These are phyloP conservation scores for Philopedon plagiatum DNA, from an alignment of 2,888 invertebrate species.

Conservation along the genomic window DNA sequence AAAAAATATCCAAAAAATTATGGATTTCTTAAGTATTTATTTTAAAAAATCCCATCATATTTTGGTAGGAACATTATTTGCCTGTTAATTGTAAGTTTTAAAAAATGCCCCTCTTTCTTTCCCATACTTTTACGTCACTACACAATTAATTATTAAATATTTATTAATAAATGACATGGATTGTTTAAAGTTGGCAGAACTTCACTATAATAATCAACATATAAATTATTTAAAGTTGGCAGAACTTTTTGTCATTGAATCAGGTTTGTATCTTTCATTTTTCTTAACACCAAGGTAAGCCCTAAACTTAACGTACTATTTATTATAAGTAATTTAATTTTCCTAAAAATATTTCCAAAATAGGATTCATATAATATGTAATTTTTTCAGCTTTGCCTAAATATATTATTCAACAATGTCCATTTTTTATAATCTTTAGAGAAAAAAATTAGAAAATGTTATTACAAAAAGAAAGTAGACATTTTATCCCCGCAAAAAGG, in stretches of 20 bases:
- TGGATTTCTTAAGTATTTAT: no score
- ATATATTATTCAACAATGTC: slow-evolving; percentile 25
- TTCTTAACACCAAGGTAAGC: slow-evolving; percentile 43
- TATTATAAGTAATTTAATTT: not conserved
- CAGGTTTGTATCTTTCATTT: slow-evolving; percentile 39
- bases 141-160: no score
- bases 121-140: no score
- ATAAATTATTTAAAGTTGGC: slow-evolving; percentile 12
- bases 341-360: slow-evolving; percentile 1
- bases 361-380: not conserved
- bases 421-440: slow-evolving; percentile 35
- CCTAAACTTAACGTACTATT: slow-evolving; percentile 14
- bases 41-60: no score
- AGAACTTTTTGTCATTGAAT: slow-evolving; percentile 24
- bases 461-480: slow-evolving; percentile 27
- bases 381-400: slow-evolving; percentile 18
- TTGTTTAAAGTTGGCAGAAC: slow-evolving; percentile 10
- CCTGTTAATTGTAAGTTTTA: no score
- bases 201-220: no score
- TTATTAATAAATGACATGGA: no score
- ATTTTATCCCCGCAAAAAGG: slow-evolving; percentile 39
- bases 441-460: slow-evolving; percentile 34
- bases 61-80: no score
- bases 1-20: no score
- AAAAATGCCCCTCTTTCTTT: no score